These are phyloP conservation scores for Aspidiotus rigidus DNA, from an alignment of 2,888 invertebrate genomes.

Conservation along the genomic window DNA sequence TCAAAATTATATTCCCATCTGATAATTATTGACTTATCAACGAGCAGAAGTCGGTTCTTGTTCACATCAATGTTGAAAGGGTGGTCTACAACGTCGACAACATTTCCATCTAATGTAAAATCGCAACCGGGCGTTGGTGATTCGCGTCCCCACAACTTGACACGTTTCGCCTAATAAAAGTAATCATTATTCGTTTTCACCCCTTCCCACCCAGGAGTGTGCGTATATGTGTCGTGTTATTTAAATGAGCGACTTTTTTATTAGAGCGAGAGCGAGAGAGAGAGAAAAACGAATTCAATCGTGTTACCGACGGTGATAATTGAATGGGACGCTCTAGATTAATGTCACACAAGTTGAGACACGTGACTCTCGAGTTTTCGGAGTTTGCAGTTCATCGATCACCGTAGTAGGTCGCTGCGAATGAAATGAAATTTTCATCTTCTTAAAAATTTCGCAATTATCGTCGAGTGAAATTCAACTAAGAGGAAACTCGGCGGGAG, in stretches of 20 bases:
- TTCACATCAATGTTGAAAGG: too few relatives aligned
- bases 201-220: conserved; percentile 1
- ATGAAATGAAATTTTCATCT: too few relatives aligned
- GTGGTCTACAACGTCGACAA: too few relatives aligned
- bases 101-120: neutral
- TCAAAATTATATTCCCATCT: too few relatives aligned
- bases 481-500: too few relatives aligned
- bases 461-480: too few relatives aligned
- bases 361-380: conserved; percentile 1
- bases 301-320: conserved; percentile 16
- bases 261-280: neutral
- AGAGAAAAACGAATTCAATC: neutral
- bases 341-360: conserved; percentile 22
- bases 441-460: too few relatives aligned
- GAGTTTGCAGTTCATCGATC: too few relatives aligned
- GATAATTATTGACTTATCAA: too few relatives aligned
- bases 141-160: conserved; percentile 22
- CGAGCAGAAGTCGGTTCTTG: too few relatives aligned
- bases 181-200: conserved; percentile 10
- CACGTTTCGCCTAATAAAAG: conserved; percentile 21
- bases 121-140: conserved; percentile 11
- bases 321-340: conserved; percentile 21
- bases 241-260: conserved; percentile 1
- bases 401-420: too few relatives aligned
- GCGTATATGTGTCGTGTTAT: conserved; percentile 5